These are phyloP conservation scores for Drosophila niveifrons DNA, from an alignment of 2,888 invertebrate species.

Conservation along the genomic window DNA sequence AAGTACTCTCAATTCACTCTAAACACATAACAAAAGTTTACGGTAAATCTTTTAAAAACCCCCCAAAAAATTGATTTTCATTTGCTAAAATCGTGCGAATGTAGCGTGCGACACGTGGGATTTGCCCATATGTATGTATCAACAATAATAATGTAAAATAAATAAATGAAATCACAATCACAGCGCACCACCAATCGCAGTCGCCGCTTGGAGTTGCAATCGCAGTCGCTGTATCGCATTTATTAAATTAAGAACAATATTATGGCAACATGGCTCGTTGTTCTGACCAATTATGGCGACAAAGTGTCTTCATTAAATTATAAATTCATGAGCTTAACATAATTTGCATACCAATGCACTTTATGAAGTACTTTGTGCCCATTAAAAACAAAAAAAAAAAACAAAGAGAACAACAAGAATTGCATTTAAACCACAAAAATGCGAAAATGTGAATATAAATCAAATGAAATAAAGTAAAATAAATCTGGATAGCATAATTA, in stretches of 20 bases:
- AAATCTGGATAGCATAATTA: slow-evolving; percentile 58
- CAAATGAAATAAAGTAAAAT: slow-evolving; percentile 16
- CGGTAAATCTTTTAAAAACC: no score
- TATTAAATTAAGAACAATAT: slow-evolving; percentile 80
- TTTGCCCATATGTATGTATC: slow-evolving; percentile 4
- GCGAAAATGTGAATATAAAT: slow-evolving; percentile 29
- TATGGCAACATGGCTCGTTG: slow-evolving; percentile 56
- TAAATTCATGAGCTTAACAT: slow-evolving; percentile 77
- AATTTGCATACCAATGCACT: slow-evolving; percentile 80
- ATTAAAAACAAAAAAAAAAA: slow-evolving; percentile 46
- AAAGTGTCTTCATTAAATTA: slow-evolving; percentile 81
- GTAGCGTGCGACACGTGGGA: no score
- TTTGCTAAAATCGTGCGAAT: no score
- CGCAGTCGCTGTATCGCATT: slow-evolving; percentile 71
- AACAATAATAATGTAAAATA: slow-evolving; percentile 33
- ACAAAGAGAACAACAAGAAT: not conserved
- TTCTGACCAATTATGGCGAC: slow-evolving; percentile 75
- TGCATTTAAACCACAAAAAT: slow-evolving; percentile 21
- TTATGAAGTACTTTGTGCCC: slow-evolving; percentile 74
- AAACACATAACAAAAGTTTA: no score
- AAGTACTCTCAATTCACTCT: no score
- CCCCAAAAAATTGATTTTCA: no score
- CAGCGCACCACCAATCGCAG: not conserved
- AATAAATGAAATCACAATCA: slow-evolving; percentile 57
- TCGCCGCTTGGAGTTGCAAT: not conserved